Conservation (phyloP, 2,113 vertebrate genomes). For the Brachypodius melanocephalos region DNA sequence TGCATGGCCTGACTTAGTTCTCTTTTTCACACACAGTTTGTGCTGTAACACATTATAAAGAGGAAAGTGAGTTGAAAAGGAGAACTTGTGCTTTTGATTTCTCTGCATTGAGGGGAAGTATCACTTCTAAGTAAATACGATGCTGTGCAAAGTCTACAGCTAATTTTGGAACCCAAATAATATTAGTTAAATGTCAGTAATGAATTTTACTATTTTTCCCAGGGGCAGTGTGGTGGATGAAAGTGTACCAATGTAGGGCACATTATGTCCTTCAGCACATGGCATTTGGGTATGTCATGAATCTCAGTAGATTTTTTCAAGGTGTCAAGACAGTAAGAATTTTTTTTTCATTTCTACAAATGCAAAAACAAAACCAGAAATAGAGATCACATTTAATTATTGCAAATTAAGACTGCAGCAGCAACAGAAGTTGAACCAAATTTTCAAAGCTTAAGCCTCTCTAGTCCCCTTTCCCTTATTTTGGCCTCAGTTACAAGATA, state of each 20-base stretch:
- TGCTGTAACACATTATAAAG: not conserved
- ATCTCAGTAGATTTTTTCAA: not conserved
- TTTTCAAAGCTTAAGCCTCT: not conserved
- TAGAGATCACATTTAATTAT: not conserved
- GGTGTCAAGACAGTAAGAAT: not conserved
- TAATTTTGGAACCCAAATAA: not conserved
- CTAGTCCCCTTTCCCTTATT: not conserved
- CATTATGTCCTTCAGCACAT: not conserved
- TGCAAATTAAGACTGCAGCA: not conserved
- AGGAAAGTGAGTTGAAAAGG: conserved; percentile 63
- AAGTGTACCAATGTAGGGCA: not conserved
- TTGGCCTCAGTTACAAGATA: not conserved
- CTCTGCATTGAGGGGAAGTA: conserved; percentile 66
- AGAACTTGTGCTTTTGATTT: conserved; percentile 68
- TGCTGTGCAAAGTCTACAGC: not conserved
- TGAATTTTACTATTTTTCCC: not conserved
- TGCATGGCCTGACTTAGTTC: not conserved
- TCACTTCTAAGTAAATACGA: conserved; percentile 28
- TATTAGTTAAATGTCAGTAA: not conserved
- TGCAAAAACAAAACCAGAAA: not conserved
- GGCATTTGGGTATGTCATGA: not conserved
- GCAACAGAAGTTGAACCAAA: not conserved
- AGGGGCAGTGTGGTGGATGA: not conserved
- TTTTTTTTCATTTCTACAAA: not conserved
- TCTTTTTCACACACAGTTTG: conserved; percentile 56